Evolutionary conservation across 2,113 vertebrate genomes (phyloP), one percentile per base, ranked within the genome.

Genomic region (Nycticorax nycticorax): DNA sequence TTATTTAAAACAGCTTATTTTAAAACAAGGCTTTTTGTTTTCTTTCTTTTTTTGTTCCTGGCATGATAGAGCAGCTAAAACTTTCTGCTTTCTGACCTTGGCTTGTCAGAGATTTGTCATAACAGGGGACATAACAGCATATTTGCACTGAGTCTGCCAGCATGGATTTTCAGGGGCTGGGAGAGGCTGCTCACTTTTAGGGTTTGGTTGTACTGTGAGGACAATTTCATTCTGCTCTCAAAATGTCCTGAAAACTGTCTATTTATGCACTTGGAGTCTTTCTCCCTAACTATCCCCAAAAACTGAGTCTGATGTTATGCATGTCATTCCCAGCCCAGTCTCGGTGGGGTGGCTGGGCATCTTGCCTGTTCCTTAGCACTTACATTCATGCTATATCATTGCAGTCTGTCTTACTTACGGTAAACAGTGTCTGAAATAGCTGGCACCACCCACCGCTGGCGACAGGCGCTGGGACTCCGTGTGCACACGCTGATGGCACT

Each of bases 1-100:
- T 78, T 95, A 79, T 91, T 81, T 93, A 52, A 75, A 92, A 66
- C 33, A 50, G 64, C 67, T 92, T 91, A 78, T 82, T 96, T 95
- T 90, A 59, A 92, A 92, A 84, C 22, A 66, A 94, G 69, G 20
- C 30, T 80, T 62, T 75, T 80, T 52, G 8, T 48, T 59, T 93
- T 52, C 5, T 66, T 60, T 72, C 8, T 14, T 74, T 74, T 30
- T 16, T 57, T 86, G 53, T 82, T 87, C 45, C n/a, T 89, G 69
- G 41, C 26, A 45, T 30, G 79, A 73, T 7, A 75, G 6, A 75
- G 35, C 56, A 81, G 50, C 72, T 76, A 47, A 88, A 95, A 41
- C 78, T 69, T 91, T 45, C 15, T 88, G 37, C n/a, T 71, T 80
- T 94, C 74, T 91, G 85, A 71, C 55, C 75, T 71, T 72, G 85